Conservation (phyloP, 2,888 invertebrate genomes). For the Cantharis rufa region DNA sequence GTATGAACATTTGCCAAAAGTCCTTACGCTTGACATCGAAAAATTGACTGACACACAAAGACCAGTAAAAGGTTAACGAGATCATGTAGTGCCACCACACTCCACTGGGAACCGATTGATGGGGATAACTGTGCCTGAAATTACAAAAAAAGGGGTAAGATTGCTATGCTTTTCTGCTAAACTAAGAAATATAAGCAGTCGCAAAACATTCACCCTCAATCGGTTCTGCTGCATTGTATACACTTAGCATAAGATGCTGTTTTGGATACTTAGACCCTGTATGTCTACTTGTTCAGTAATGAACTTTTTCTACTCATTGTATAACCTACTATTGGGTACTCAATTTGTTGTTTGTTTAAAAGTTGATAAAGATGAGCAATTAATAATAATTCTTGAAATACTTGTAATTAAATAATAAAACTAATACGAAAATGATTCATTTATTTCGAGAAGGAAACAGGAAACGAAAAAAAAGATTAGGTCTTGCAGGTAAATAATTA, state of each 20-base stretch:
- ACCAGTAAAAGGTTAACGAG: conserved; percentile 94
- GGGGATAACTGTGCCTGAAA: conserved; percentile 57
- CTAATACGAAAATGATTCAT: background rate
- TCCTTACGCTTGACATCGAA: conserved; percentile 91
- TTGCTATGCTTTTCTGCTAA: no score
- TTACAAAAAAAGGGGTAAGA: conserved; percentile 40
- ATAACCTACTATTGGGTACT: no score
- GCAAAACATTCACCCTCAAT: no score
- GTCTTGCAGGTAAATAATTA: background rate
- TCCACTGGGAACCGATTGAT: conserved; percentile 76
- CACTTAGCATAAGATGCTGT: no score
- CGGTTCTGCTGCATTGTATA: no score
- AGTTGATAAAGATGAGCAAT: background rate
- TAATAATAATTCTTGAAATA: background rate
- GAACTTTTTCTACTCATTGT: no score
- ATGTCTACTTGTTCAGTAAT: no score
- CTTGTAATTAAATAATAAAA: background rate
- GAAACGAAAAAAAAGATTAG: background rate
- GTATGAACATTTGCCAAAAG: conserved; percentile 98
- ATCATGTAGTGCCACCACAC: conserved; percentile 98
- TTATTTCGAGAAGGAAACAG: background rate
- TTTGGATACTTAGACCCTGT: no score
- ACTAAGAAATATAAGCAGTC: no score
- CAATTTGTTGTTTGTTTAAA: background rate
- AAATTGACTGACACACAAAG: conserved; percentile 89